These are phyloP conservation scores for Ophioderma brevispina DNA, from an alignment of 35 echinoderm and acorn worm genomes.

Conservation along the genomic window DNA sequence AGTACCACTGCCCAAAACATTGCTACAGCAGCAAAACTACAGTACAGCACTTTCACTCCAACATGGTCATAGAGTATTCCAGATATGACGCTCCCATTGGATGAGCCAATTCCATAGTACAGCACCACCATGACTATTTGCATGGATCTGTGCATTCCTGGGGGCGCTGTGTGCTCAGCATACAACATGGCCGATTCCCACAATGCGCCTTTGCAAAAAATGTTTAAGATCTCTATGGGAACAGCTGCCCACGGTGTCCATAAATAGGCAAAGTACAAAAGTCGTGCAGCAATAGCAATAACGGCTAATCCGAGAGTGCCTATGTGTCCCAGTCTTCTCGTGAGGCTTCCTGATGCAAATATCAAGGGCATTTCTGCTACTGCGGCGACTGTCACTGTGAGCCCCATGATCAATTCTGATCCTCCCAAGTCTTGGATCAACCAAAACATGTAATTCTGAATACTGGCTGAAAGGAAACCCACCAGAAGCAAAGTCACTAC, in stretches of 20 bases:
- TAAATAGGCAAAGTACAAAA: constrained; percentile 56
- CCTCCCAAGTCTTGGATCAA: constrained; percentile 61
- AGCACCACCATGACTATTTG: constrained; percentile 41
- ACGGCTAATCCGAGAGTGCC: constrained; percentile 43
- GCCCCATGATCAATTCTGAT: constrained; percentile 56
- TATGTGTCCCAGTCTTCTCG: constrained; percentile 40
- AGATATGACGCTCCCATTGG: constrained; percentile 38
- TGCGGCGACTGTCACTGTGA: constrained; percentile 21
- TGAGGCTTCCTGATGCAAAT: constrained; percentile 28
- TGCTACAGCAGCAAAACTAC: constrained; percentile 22
- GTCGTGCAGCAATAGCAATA: constrained; percentile 14
- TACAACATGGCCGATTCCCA: constrained; percentile 39
- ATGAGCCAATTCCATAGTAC: constrained; percentile 55
- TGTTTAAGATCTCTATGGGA: constrained; percentile 60
- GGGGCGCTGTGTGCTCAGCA: constrained; percentile 62
- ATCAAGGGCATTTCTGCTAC: constrained; percentile 61
- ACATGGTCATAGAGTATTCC: constrained; percentile 55
- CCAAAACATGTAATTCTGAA: constrained; percentile 72
- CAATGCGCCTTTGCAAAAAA: constrained; percentile 46
- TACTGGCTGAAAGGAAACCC: constrained; percentile 43
- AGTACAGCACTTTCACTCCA: constrained; percentile 38
- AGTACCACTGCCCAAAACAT: constrained; percentile 59
- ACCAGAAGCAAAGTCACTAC: constrained; percentile 42
- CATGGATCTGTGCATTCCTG: constrained; percentile 49
- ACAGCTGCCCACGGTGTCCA: constrained; percentile 81